A percentile compares a stretch with the other conserved stretches of the same genome.
Evolutionary conservation across 1,140 invertebrate genomes (phyloP).

Genomic region (Aethina tumida): DNA sequence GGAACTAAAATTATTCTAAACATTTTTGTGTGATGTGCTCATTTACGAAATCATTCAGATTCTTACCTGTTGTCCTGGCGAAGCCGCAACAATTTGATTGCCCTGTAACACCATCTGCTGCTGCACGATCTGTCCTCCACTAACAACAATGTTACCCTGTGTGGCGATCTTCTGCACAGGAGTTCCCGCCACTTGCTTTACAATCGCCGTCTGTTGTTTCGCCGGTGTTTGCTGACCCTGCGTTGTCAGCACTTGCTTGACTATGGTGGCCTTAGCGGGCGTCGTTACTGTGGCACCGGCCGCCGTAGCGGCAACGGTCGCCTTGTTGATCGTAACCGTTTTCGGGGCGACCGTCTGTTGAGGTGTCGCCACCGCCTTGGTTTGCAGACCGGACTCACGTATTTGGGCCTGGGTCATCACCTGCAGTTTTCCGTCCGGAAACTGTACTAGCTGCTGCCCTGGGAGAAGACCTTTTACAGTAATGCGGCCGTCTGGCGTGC

Average conservation of each 20-base stretch:
- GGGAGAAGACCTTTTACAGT: constrained; percentile 84
- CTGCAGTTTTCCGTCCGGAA: constrained; percentile 88
- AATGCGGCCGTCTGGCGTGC: constrained; percentile 80
- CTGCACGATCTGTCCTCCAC: constrained; percentile 23
- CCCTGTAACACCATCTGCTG: constrained; percentile 30
- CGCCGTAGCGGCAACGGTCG: constrained; percentile 29
- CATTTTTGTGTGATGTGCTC: no score
- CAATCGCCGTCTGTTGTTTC: constrained; percentile 9
- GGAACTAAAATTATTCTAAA: no score
- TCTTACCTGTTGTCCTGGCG: constrained; percentile 27
- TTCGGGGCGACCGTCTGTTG: constrained; percentile 7
- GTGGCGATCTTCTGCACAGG: constrained; percentile 25
- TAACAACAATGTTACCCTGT: constrained; percentile 21
- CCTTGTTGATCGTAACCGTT: constrained; percentile 29
- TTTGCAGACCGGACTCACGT: constrained; percentile 16
- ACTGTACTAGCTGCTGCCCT: constrained; percentile 87
- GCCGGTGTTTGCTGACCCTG: no score
- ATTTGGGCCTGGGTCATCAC: constrained; percentile 56
- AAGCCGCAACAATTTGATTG: constrained; percentile 29
- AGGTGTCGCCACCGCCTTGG: constrained; percentile 7
- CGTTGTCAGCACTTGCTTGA: constrained; percentile 3
- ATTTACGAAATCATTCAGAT: no score
- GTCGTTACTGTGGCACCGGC: constrained; percentile 16
- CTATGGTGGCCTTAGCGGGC: constrained; percentile 21
- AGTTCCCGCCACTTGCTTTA: constrained; percentile 16